Evolutionary conservation across 2,113 vertebrate species (phyloP).

Genomic region (Rafetus swinhoei): DNA sequence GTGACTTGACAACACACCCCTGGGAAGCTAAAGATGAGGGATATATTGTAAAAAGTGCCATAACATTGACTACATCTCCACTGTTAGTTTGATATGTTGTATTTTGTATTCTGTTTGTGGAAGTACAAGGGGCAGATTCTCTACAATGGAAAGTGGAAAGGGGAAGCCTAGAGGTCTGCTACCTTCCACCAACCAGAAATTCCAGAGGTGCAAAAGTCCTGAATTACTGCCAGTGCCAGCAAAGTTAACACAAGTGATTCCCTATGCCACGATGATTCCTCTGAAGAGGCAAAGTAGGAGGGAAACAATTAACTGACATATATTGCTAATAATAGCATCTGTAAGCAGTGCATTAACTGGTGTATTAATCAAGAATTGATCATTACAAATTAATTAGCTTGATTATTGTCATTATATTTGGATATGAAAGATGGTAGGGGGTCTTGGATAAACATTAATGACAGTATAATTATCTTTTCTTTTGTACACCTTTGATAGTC

Average conservation of each 20-base stretch:
- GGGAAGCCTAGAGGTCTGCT: neutral
- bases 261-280: slow-evolving; percentile 9
- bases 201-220: neutral
- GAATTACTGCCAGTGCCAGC: neutral
- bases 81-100: neutral
- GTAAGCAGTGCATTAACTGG: slow-evolving; percentile 66
- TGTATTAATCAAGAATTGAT: slow-evolving; percentile 49
- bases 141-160: neutral
- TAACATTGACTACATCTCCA: rapidly evolving
- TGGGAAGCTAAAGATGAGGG: neutral
- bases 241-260: neutral
- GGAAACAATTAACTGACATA: slow-evolving; percentile 53
- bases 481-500: slow-evolving; percentile 2
- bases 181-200: neutral
- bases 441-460: neutral
- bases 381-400: slow-evolving; percentile 36
- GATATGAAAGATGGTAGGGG: slow-evolving; percentile 4
- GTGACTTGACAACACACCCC: too few relatives aligned
- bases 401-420: slow-evolving; percentile 46
- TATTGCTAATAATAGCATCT: slow-evolving; percentile 55
- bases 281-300: slow-evolving; percentile 25
- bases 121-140: neutral
- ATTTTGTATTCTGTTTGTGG: neutral
- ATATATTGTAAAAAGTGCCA: neutral
- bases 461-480: slow-evolving; percentile 58